Conservation (phyloP, 2,888 invertebrate species). For the Agriopis aurantiaria region DNA sequence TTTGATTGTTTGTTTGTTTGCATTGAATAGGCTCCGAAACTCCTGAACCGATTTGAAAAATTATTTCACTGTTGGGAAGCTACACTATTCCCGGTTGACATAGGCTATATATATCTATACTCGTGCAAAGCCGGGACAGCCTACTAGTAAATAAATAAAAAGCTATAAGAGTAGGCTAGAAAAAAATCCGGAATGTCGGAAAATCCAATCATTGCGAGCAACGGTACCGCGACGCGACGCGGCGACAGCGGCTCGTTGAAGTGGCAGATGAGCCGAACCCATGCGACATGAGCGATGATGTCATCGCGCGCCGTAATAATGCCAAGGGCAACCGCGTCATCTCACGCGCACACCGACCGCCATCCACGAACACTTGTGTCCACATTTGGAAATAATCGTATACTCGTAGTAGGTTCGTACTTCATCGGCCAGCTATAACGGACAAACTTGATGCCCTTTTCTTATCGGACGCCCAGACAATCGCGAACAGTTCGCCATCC, state of each 20-base stretch:
- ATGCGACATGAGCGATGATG: slow-evolving; percentile 28
- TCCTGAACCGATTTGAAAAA: too few species aligned
- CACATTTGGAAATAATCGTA: slow-evolving; percentile 13
- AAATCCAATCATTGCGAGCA: not conserved
- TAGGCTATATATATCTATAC: too few species aligned
- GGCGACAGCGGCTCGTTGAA: not conserved
- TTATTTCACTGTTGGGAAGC: too few species aligned
- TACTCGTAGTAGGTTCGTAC: not conserved
- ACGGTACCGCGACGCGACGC: slow-evolving; percentile 1
- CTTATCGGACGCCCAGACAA: too few species aligned
- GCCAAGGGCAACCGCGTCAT: slow-evolving; percentile 36
- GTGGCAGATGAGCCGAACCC: slow-evolving; percentile 3
- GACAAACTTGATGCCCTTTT: not conserved
- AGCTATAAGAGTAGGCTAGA: not conserved
- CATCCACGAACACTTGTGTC: slow-evolving; percentile 8
- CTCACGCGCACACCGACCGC: slow-evolving; percentile 13
- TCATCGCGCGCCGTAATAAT: slow-evolving; percentile 34
- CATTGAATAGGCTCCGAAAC: too few species aligned
- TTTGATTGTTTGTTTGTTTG: too few species aligned
- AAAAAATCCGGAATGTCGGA: too few species aligned
- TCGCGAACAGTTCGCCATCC: too few species aligned
- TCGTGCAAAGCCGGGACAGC: too few species aligned
- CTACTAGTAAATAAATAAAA: too few species aligned
- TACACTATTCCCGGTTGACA: too few species aligned
- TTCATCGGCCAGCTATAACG: not conserved